Conservation (phyloP, 2,888 invertebrate species). For the Campoletis raptor region DNA sequence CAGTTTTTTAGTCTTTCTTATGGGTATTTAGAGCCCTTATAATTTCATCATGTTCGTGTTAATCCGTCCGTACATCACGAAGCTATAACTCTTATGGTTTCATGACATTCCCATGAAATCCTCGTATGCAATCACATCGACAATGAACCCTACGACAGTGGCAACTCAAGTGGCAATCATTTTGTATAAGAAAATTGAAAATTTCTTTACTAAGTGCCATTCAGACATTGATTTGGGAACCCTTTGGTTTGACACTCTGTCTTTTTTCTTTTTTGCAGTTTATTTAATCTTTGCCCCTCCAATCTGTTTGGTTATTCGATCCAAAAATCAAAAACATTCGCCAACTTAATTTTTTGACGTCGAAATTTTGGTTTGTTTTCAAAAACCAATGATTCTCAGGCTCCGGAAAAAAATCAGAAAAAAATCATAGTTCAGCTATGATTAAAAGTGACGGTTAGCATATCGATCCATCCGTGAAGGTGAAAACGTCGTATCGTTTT, state of each 20-base stretch:
- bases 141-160: not conserved
- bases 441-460: conserved; percentile 34
- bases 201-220: not conserved
- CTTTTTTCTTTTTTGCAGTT: too few species aligned
- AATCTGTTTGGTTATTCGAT: too few species aligned
- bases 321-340: too few species aligned
- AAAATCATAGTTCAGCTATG: not conserved
- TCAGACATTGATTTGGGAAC: too few species aligned
- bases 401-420: not conserved
- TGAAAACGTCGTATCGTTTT: conserved; percentile 64
- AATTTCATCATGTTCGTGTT: not conserved
- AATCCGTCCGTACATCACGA: not conserved
- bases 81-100: not conserved
- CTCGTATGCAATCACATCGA: not conserved
- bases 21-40: not conserved
- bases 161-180: not conserved
- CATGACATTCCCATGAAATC: not conserved
- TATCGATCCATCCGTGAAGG: conserved; percentile 53
- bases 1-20: not conserved
- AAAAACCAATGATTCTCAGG: not conserved
- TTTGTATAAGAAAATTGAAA: not conserved
- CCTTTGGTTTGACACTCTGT: too few species aligned
- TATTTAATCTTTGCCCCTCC: too few species aligned
- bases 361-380: not conserved
- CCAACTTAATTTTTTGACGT: too few species aligned